Evolutionary conservation across 2,888 invertebrate genomes (phyloP), one percentile per base, ranked within the genome.

Genomic region (Petrolisthes cinctipes): DNA sequence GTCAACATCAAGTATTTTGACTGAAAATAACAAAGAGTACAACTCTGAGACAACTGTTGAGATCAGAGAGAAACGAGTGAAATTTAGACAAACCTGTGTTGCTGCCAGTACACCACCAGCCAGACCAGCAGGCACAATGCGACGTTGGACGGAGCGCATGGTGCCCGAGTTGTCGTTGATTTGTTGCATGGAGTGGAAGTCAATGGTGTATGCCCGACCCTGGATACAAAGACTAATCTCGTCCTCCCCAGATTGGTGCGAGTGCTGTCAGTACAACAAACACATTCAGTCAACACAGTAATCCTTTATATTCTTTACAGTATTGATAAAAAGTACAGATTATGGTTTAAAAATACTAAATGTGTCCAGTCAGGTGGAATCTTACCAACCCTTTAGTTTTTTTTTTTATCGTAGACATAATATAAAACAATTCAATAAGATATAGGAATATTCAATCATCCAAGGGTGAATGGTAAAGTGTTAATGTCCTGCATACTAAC

Each of bases 131-230:
- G 84, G 83, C 84, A 86, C 76, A 53, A 89, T 84, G 76, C 89
- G 81, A 76, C 97, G 95, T 93, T 98, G 98, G 91, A 99, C 97
- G 73, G 97, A 96, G 79, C 98, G 94, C 66, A 98, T 96, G 56
- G 97, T 98, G 90, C 99, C 99, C 0, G 98, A 97, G 93, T 98
- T 98, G 94, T 99, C 99, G 93, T 99, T 99, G 91, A 99, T 97
- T 94, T 99, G 98, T 93, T 98, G 98, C 98, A 99, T 98, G 91
- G 97, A 96, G 92, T 97, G 96, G 92, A 99, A 97, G 94, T 99
- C 99, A 91, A 99, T 96, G 0, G 98, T 98, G 94, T 98, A 99
- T 4, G 98, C 97, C 92, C 98, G 95, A 83, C 98, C 98, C 92
- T 97, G 94, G 84, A 98, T 97, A 88, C 96, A 97, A 91, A 99